Conservation (phyloP, 2,888 invertebrate species). For the Scaptomyza parva region DNA sequence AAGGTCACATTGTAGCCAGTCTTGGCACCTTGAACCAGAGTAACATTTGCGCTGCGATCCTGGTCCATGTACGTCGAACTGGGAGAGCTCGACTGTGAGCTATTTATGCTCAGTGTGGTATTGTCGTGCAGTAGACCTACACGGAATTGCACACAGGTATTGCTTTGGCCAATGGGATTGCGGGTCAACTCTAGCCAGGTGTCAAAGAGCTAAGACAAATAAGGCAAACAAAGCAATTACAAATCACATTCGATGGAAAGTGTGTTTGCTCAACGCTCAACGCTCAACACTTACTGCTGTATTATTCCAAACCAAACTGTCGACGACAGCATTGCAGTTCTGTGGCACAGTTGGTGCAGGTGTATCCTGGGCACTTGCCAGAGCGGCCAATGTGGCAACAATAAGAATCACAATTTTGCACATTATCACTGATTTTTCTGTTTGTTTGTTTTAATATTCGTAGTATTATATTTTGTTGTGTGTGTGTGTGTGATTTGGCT, state of each 20-base stretch:
- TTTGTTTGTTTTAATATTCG: too few relatives aligned
- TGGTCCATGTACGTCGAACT: constrained; percentile 29
- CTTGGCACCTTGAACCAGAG: neutral
- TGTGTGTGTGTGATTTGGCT: neutral
- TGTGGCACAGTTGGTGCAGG: neutral
- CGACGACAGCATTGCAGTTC: constrained; percentile 18
- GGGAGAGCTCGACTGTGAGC: constrained; percentile 35
- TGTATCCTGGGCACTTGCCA: constrained; percentile 23
- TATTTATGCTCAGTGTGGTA: constrained; percentile 35
- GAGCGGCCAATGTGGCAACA: constrained; percentile 39
- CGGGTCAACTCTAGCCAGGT: constrained; percentile 64
- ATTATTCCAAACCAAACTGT: constrained; percentile 47
- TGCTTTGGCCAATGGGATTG: constrained; percentile 45
- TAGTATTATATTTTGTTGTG: too few relatives aligned
- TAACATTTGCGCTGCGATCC: constrained; percentile 36
- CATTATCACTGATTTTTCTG: constrained; percentile 44
- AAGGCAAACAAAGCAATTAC: neutral
- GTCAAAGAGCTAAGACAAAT: constrained; percentile 45
- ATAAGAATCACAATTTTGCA: constrained; percentile 59
- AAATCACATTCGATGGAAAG: too few relatives aligned
- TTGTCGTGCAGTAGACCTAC: constrained; percentile 27
- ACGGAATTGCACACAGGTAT: constrained; percentile 38
- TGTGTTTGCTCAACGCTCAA: too few relatives aligned
- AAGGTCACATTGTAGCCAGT: constrained; percentile 54
- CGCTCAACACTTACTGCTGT: constrained; percentile 50